These are phyloP conservation scores for Macrobrachium nipponense DNA, from an alignment of 1,140 invertebrate genomes.

Conservation along the genomic window DNA sequence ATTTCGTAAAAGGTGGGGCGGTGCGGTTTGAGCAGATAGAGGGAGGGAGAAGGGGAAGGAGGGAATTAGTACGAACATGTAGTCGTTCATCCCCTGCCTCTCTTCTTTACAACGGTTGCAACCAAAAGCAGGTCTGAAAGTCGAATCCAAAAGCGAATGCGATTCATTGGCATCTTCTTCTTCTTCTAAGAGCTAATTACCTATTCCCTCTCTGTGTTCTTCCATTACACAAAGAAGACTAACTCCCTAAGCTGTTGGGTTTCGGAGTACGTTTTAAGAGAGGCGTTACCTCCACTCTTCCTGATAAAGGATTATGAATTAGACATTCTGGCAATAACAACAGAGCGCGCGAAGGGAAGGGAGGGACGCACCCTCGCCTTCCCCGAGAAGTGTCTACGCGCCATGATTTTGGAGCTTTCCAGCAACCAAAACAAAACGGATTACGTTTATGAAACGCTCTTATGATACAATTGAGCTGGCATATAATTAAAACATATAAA, in stretches of 20 bases:
- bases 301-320: conserved; percentile 15
- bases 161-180: too few relatives aligned
- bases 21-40: not conserved
- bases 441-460: too few relatives aligned
- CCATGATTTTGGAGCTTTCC: too few relatives aligned
- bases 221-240: conserved; percentile 26
- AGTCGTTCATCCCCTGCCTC: too few relatives aligned
- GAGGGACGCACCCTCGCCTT: not conserved
- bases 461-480: too few relatives aligned
- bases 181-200: not conserved
- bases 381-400: too few relatives aligned
- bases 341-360: not conserved
- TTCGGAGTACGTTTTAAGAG: conserved; percentile 9
- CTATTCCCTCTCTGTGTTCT: conserved; percentile 10
- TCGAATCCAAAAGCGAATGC: too few relatives aligned
- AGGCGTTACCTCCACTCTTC: conserved; percentile 1
- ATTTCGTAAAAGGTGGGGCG: not conserved
- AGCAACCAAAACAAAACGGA: too few relatives aligned
- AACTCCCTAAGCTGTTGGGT: conserved; percentile 11
- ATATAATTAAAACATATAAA: too few relatives aligned
- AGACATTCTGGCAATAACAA: not conserved
- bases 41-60: not conserved
- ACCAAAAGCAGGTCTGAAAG: too few relatives aligned
- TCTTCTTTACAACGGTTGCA: too few relatives aligned
- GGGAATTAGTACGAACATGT: not conserved